These are phyloP conservation scores for Lutjanus campechanus DNA, from an alignment of 2,797 vertebrate genomes.

Conservation along the genomic window DNA sequence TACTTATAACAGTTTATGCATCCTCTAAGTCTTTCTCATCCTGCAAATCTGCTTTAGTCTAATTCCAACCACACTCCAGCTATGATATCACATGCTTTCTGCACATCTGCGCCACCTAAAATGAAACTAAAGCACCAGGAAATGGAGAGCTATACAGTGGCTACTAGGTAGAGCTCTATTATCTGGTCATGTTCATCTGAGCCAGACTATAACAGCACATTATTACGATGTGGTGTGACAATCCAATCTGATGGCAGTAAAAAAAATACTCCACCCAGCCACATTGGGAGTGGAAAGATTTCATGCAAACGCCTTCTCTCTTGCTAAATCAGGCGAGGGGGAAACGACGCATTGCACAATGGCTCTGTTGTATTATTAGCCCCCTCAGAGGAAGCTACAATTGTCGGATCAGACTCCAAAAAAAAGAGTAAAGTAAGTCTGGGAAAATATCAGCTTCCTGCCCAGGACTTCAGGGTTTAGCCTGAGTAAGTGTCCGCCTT, in stretches of 20 bases:
- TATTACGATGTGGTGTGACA: conserved; percentile 71
- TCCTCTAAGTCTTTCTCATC: conserved; percentile 1
- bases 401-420: conserved; percentile 80
- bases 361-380: conserved; percentile 81
- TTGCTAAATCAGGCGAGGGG: conserved; percentile 76
- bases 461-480: conserved; percentile 65
- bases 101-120: not conserved
- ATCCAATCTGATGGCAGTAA: conserved; percentile 76
- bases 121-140: not conserved
- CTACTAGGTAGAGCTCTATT: conserved; percentile 32
- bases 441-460: conserved; percentile 84
- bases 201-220: conserved; percentile 66
- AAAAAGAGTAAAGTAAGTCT: conserved; percentile 74
- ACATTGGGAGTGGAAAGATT: conserved; percentile 72
- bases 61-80: conserved; percentile 6
- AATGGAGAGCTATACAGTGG: conserved; percentile 7
- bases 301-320: conserved; percentile 72
- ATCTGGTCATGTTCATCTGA: conserved; percentile 62
- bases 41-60: not conserved
- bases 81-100: not conserved
- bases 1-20: not conserved
- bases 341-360: conserved; percentile 78
- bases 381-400: conserved; percentile 83
- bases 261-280: conserved; percentile 65
- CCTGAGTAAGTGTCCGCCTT: conserved; percentile 51